A percentile compares a stretch with the other conserved stretches of the same genome.
Evolutionary conservation across 1,140 invertebrate genomes (phyloP).

Genomic region (Drosophila tani): DNA sequence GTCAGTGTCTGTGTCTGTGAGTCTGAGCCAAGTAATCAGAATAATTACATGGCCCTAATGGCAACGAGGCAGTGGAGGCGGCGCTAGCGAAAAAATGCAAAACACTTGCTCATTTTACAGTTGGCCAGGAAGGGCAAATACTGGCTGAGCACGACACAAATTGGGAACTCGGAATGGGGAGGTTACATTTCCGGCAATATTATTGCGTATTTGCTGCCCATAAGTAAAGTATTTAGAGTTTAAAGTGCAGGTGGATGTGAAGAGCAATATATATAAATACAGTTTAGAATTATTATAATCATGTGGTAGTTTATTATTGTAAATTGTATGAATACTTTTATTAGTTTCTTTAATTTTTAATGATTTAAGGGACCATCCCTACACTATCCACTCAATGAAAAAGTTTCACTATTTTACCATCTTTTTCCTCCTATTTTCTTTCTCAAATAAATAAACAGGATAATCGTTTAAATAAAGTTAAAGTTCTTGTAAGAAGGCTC

Average conservation of each 20-base stretch:
- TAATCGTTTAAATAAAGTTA: background rate
- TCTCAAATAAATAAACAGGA: background rate
- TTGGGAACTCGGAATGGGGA: background rate
- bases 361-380: background rate
- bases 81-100: conserved; percentile 51
- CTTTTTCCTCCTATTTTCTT: too few species aligned
- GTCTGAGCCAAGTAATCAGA: conserved; percentile 74
- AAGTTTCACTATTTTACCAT: too few species aligned
- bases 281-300: too few species aligned
- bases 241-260: too few species aligned
- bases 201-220: background rate
- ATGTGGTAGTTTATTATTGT: background rate
- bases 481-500: background rate
- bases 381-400: too few species aligned
- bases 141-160: background rate
- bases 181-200: background rate
- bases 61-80: conserved; percentile 42
- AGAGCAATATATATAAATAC: too few species aligned
- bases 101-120: conserved; percentile 56
- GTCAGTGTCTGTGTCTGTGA: conserved; percentile 26
- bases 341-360: background rate
- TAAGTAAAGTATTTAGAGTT: too few species aligned
- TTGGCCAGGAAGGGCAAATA: conserved; percentile 25
- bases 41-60: conserved; percentile 79
- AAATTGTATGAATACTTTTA: background rate